Percentiles rank a stretch among this genome's conserved stretches.
Evolutionary conservation across 2,888 invertebrate species (phyloP).

Genomic region (Orgyia antiqua): DNA sequence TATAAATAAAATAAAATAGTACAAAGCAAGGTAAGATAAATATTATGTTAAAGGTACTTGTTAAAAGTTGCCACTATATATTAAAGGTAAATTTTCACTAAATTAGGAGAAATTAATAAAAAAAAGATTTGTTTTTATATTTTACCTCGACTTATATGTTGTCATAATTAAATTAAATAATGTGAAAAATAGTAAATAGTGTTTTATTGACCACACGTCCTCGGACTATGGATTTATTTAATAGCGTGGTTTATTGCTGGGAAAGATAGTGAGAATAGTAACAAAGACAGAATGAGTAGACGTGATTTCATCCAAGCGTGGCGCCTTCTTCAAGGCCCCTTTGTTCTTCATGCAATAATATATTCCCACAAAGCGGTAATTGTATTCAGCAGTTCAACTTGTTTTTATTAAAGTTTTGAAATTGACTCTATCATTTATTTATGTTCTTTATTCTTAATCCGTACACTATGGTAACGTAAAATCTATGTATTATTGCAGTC

Average conservation of each 20-base stretch:
- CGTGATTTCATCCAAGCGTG: constrained; percentile 42
- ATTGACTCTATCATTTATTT: constrained; percentile 24
- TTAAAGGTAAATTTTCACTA: too few relatives aligned
- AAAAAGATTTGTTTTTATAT: too few relatives aligned
- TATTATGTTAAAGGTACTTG: too few relatives aligned
- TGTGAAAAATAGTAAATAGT: too few relatives aligned
- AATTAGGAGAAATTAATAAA: too few relatives aligned
- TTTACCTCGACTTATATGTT: too few relatives aligned
- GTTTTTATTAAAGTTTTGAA: constrained; percentile 51
- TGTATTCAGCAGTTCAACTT: constrained; percentile 54
- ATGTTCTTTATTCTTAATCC: not conserved
- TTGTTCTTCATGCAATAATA: constrained; percentile 62
- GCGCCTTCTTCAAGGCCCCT: constrained; percentile 56
- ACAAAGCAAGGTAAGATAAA: too few relatives aligned
- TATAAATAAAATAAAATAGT: too few relatives aligned
- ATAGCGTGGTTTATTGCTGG: constrained; percentile 26
- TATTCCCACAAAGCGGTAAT: constrained; percentile 64
- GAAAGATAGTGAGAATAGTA: constrained; percentile 29
- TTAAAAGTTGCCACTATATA: too few relatives aligned
- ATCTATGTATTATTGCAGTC: constrained; percentile 8
- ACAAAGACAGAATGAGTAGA: constrained; percentile 32
- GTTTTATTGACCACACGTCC: too few relatives aligned
- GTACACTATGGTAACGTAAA: constrained; percentile 3
- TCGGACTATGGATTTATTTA: constrained; percentile 13
- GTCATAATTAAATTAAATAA: too few relatives aligned